These are phyloP conservation scores for Phenganax stokvisi DNA, from an alignment of 92 coral and sea anemone genomes.

Conservation along the genomic window DNA sequence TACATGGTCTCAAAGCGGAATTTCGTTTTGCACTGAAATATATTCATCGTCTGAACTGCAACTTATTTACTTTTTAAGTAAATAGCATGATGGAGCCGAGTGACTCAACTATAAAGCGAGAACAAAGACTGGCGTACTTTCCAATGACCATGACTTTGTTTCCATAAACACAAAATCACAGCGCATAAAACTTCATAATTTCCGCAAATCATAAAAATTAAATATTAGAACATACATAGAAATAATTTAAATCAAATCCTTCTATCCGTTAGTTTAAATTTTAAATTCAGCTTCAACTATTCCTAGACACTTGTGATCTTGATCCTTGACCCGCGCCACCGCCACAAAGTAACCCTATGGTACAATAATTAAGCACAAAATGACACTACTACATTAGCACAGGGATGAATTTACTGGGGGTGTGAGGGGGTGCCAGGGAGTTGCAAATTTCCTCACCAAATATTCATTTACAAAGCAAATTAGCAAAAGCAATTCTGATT, in stretches of 20 bases:
- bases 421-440: too few relatives aligned
- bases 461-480: background rate
- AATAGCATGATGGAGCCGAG: too few relatives aligned
- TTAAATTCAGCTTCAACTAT: conserved; percentile 32
- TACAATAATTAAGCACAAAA: background rate
- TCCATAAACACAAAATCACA: too few relatives aligned
- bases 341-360: conserved; percentile 35
- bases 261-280: conserved; percentile 6
- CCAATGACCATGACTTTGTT: too few relatives aligned
- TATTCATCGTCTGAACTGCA: too few relatives aligned
- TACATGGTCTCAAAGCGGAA: too few relatives aligned
- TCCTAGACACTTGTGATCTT: conserved; percentile 25
- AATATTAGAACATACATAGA: background rate
- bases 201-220: background rate
- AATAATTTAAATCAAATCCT: background rate
- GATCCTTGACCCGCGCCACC: conserved; percentile 15
- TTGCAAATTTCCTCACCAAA: too few relatives aligned
- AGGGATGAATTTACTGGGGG: background rate
- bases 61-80: too few relatives aligned
- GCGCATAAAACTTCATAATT: too few relatives aligned
- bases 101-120: too few relatives aligned
- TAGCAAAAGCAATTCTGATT: background rate
- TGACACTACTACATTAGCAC: background rate
- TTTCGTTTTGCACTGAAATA: too few relatives aligned
- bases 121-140: too few relatives aligned